phyloP scores from a whole-genome alignment of 2,113 vertebrate genomes.

The Cranoglanis bouderius region DNA sequence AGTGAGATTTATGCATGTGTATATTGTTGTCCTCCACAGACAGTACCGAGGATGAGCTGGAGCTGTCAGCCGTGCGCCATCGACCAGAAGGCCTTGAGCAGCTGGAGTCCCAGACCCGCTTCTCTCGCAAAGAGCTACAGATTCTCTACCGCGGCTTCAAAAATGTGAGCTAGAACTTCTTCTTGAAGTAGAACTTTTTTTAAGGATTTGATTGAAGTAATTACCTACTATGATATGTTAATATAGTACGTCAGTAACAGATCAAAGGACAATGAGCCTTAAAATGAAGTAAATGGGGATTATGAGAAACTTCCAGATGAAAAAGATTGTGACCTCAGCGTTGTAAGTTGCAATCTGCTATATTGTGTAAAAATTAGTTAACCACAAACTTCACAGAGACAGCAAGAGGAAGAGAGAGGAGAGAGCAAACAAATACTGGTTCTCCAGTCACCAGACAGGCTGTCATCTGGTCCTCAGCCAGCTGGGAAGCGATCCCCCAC shows the following conservation, averaged over 20 bases:
- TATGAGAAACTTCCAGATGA: not conserved
- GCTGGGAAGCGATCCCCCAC: too few relatives aligned
- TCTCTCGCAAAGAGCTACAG: constrained; percentile 97
- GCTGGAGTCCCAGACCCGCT: constrained; percentile 93
- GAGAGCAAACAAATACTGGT: too few relatives aligned
- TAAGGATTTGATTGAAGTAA: not conserved
- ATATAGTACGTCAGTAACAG: not conserved
- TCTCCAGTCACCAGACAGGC: too few relatives aligned
- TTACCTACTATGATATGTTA: not conserved
- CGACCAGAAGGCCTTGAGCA: constrained; percentile 93
- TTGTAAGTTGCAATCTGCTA: not conserved
- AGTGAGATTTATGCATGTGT: not conserved
- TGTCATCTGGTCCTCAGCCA: too few relatives aligned
- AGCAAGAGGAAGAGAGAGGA: too few relatives aligned
- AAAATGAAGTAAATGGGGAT: not conserved
- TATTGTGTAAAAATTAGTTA: not conserved
- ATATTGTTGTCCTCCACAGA: constrained; percentile 72
- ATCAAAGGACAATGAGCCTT: not conserved
- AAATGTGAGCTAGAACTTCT: constrained; percentile 80
- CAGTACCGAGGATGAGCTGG: constrained; percentile 97
- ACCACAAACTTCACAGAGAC: not conserved
- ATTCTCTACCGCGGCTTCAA: constrained; percentile 98
- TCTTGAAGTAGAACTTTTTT: not conserved
- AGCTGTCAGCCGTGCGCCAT: constrained; percentile 92
- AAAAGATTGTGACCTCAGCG: not conserved